Conservation (phyloP, 53 echinoderm and acorn worm genomes). For the Antedon mediterranea region DNA sequence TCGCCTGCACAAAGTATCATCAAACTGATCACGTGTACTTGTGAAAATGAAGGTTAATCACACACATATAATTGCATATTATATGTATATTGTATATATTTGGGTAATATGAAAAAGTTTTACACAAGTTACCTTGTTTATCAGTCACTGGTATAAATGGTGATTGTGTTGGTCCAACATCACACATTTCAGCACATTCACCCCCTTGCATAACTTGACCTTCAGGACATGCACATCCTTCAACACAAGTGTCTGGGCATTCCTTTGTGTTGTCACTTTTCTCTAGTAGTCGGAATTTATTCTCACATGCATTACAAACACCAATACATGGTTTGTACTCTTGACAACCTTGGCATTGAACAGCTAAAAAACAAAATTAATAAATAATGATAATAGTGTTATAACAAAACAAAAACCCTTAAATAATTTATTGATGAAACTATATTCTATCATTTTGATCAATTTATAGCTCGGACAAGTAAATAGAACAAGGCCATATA, state of each 20-base stretch:
- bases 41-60: too few species aligned
- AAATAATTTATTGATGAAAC: too few species aligned
- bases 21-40: too few species aligned
- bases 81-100: neutral
- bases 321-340: constrained; percentile 72
- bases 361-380: constrained; percentile 28
- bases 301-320: constrained; percentile 53
- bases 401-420: too few species aligned
- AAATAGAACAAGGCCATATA: too few species aligned
- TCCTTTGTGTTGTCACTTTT: constrained; percentile 29
- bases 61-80: too few species aligned
- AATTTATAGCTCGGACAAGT: too few species aligned
- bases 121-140: neutral
- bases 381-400: neutral
- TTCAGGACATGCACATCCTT: constrained; percentile 67
- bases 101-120: too few species aligned
- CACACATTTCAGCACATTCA: constrained; percentile 52
- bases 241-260: constrained; percentile 80
- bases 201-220: constrained; percentile 43
- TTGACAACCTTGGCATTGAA: constrained; percentile 73
- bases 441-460: too few species aligned
- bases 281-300: neutral
- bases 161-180: neutral
- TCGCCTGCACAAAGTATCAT: too few species aligned
- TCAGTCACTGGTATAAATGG: neutral